These are phyloP conservation scores for Xenotilapia flavipinnis DNA, from an alignment of 2,113 vertebrate genomes.

Conservation along the genomic window DNA sequence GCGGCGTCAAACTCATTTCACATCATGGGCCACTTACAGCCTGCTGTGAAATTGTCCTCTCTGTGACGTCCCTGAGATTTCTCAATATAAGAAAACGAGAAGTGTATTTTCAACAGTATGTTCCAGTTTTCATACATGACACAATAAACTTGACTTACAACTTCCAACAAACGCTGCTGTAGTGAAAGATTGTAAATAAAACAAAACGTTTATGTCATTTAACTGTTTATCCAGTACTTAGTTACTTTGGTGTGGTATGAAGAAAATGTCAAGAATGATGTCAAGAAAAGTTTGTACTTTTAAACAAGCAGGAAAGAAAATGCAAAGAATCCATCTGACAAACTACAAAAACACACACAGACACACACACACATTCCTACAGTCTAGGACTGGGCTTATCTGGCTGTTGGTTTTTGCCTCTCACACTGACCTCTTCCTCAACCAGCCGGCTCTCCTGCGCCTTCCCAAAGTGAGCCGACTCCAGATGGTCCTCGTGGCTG, in stretches of 20 bases:
- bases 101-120: not conserved
- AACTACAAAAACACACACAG: not conserved
- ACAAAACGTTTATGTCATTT: not conserved
- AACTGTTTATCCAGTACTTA: not conserved
- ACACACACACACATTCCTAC: not conserved
- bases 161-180: not conserved
- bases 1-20: not conserved
- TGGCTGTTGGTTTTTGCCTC: not conserved
- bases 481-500: slow-evolving; percentile 33
- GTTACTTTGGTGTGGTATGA: not conserved
- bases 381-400: not conserved
- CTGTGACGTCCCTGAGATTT: not conserved
- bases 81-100: not conserved
- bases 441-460: not conserved
- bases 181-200: not conserved
- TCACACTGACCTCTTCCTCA: slow-evolving; percentile 33
- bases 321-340: not conserved
- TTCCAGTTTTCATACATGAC: not conserved
- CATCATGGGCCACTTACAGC: not conserved
- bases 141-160: not conserved
- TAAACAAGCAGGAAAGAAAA: not conserved
- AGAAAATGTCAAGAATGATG: not conserved
- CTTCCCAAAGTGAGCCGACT: not conserved
- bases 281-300: not conserved
- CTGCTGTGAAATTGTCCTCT: not conserved